Base-by-base conservation (phyloP, 2,888 invertebrate genomes). In the Podotricha telesiphe region DNA sequence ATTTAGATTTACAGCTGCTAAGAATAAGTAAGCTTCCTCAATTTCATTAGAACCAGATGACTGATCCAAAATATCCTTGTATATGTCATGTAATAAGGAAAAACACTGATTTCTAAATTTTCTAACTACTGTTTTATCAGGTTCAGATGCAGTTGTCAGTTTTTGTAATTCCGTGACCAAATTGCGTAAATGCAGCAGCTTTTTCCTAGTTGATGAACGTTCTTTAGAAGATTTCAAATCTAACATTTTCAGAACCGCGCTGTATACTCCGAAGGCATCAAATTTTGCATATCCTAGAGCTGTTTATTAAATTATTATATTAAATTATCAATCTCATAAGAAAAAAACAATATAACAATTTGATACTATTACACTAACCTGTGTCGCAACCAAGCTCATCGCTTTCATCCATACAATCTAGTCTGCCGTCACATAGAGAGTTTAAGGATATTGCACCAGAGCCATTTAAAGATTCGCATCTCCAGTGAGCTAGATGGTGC, bases 351-450 rank as follows among this genome's bases (percentile, higher is more conserved):
- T n/a, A n/a, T n/a, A n/a, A n/a, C n/a, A n/a, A n/a, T n/a, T 0
- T 8, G 37, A 13, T 13, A 19, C 2, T 28, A 37, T 37, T 17
- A 62, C 20, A 67, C 70, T 72, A 80, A 88, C 88, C 85, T 73
- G 64, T 63, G n/a, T 73, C 73, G 73, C 92, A 92, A 53, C 68
- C 79, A 28, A 40, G 75, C 78, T 92, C 92, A 75, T 92, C 92
- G 37, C 82, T 79, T 77, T 88, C 85, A 75, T 91, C 89, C 64
- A 77, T 82, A 73, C 92, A 92, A 69, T 92, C 92, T 17, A 84
- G 71, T 84, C 89, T 91, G 0, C 92, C 91, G 70, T 92, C 90
- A 73, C 92, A 91, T 48, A 91, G 56, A 1, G 76, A 72, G 73
- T 86, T 80, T 15, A 91, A 59, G 2, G 83, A 62, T 8, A 91